These are phyloP conservation scores for Montipora capricornis DNA, from an alignment of 64 coral and sea anemone species.

Conservation along the genomic window DNA sequence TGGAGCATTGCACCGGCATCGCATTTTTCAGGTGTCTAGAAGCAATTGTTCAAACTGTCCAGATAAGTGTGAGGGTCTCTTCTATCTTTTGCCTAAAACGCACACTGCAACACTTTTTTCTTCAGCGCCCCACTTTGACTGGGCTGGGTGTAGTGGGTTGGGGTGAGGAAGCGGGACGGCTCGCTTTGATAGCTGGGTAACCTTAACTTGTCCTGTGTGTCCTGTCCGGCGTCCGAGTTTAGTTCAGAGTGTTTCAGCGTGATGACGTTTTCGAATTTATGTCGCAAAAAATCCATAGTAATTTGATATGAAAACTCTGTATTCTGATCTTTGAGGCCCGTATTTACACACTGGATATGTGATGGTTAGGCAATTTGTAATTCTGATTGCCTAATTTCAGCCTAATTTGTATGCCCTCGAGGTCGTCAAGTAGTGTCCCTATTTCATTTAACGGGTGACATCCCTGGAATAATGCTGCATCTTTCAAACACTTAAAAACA, in stretches of 20 bases:
- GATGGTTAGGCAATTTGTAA: background rate
- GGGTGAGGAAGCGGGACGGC: too few species aligned
- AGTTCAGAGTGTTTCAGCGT: background rate
- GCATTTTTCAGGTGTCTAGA: too few species aligned
- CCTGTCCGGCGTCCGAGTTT: too few species aligned
- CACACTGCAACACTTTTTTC: too few species aligned
- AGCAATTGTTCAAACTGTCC: too few species aligned
- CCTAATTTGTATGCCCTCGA: background rate
- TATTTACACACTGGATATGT: background rate
- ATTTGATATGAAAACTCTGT: background rate
- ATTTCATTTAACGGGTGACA: background rate
- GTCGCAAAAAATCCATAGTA: background rate
- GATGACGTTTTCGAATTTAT: background rate
- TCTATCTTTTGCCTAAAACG: too few species aligned
- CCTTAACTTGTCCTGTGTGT: too few species aligned
- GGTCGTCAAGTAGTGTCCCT: background rate
- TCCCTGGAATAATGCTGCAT: background rate
- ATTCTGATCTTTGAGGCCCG: background rate
- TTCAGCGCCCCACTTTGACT: too few species aligned
- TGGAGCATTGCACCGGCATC: too few species aligned
- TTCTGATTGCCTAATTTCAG: background rate
- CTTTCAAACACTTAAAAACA: constrained; percentile 21
- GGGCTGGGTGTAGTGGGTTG: too few species aligned
- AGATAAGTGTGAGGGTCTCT: too few species aligned
- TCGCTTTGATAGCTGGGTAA: too few species aligned